Percentiles rank a stretch among this genome's conserved stretches.
Evolutionary conservation across 2,113 vertebrate genomes (phyloP).

Genomic region (Eclectus roratus): DNA sequence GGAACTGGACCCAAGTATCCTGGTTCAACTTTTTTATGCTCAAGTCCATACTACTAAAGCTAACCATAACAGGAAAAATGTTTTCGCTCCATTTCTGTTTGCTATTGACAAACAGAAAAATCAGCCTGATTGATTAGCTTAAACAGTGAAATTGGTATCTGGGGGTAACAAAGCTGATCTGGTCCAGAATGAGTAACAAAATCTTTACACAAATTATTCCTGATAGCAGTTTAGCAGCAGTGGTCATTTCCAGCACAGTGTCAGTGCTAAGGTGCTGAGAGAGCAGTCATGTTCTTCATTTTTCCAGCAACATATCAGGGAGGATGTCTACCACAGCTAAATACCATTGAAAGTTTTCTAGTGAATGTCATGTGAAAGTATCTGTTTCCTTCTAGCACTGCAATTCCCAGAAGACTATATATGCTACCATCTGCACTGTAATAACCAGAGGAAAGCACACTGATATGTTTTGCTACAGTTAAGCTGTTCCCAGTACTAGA

Average conservation of each 20-base stretch:
- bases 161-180: neutral
- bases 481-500: constrained; percentile 17
- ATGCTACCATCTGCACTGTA: constrained; percentile 15
- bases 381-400: constrained; percentile 13
- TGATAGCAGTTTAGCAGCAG: neutral
- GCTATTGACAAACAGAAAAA: neutral
- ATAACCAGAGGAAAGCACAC: neutral
- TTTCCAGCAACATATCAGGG: neutral
- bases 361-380: constrained; percentile 34
- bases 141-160: neutral
- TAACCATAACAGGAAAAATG: neutral
- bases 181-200: neutral
- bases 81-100: neutral
- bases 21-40: neutral
- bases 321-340: neutral
- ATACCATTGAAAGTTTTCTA: neutral
- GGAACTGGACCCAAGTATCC: neutral
- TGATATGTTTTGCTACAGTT: neutral
- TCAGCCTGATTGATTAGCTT: neutral
- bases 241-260: neutral
- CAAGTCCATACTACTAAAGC: neutral
- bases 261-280: neutral
- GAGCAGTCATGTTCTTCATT: neutral
- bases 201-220: neutral
- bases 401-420: neutral